Evolutionary conservation across 2,797 vertebrate species (phyloP).

Genomic region (Numenius phaeopus): DNA sequence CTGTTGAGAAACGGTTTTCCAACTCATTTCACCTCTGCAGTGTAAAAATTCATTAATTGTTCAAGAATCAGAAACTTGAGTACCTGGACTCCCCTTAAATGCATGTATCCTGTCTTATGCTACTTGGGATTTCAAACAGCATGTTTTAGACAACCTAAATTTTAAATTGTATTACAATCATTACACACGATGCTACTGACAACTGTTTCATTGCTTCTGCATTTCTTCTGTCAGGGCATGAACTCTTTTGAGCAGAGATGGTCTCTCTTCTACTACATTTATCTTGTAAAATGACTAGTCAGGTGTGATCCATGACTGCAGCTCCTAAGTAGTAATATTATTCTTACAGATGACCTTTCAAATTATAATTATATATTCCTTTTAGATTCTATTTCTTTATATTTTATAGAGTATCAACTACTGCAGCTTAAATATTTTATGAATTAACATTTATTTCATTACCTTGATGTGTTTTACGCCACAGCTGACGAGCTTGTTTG

Average conservation of each 20-base stretch:
- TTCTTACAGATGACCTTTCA: neutral
- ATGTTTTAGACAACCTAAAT: neutral
- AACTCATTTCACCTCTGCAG: neutral
- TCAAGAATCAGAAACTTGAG: neutral
- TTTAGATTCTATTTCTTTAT: neutral
- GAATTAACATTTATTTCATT: conserved; percentile 50
- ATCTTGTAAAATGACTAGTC: neutral
- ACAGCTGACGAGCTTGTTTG: conserved; percentile 98
- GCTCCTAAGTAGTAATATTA: neutral
- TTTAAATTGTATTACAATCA: neutral
- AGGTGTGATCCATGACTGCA: neutral
- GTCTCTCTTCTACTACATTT: neutral
- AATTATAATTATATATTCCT: neutral
- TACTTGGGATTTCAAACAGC: neutral
- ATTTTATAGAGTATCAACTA: neutral
- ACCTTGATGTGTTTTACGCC: conserved; percentile 99
- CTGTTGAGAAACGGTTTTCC: neutral
- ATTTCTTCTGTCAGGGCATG: neutral
- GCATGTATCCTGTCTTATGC: neutral
- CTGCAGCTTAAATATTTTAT: neutral
- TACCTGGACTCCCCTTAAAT: neutral
- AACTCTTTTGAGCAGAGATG: neutral
- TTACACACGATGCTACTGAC: neutral
- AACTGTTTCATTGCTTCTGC: neutral
- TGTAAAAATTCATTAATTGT: neutral